Percentiles rank a stretch among this genome's conserved stretches.
phyloP scores from a whole-genome alignment of 2,888 invertebrate genomes.

The Synanthedon myopaeformis region DNA sequence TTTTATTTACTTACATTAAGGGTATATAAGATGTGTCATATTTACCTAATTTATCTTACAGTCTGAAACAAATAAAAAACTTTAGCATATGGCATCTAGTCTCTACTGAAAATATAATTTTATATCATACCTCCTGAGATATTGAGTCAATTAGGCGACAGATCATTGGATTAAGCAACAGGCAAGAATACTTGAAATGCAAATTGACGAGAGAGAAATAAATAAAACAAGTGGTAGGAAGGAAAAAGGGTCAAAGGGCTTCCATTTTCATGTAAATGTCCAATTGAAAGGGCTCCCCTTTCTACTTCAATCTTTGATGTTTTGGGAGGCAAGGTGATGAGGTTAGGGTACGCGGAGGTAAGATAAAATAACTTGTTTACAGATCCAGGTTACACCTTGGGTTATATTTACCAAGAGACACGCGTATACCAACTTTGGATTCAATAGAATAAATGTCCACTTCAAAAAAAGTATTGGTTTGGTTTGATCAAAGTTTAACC shows the following conservation, averaged over 20 bases:
- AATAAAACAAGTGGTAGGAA: constrained; percentile 38
- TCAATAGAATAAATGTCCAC: background rate
- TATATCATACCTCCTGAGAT: no score
- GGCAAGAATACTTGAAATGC: constrained; percentile 3
- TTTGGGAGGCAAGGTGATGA: constrained; percentile 21
- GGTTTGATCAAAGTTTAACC: no score
- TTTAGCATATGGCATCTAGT: no score
- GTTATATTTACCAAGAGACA: constrained; percentile 2
- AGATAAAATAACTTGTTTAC: constrained; percentile 22
- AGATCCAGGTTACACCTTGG: background rate
- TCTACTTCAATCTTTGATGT: constrained; percentile 37
- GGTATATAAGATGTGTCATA: no score
- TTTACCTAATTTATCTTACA: no score
- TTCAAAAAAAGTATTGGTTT: no score
- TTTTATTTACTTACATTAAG: no score
- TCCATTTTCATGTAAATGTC: constrained; percentile 40
- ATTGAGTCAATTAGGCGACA: background rate
- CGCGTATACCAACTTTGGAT: background rate
- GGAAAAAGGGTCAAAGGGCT: constrained; percentile 28
- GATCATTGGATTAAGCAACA: background rate
- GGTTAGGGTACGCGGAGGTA: constrained; percentile 21
- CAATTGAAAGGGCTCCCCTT: constrained; percentile 13
- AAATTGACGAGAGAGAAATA: constrained; percentile 35
- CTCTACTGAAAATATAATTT: no score
- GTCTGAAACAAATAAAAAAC: no score